Conservation (phyloP, 2,797 vertebrate species). For the Anas bernieri region DNA sequence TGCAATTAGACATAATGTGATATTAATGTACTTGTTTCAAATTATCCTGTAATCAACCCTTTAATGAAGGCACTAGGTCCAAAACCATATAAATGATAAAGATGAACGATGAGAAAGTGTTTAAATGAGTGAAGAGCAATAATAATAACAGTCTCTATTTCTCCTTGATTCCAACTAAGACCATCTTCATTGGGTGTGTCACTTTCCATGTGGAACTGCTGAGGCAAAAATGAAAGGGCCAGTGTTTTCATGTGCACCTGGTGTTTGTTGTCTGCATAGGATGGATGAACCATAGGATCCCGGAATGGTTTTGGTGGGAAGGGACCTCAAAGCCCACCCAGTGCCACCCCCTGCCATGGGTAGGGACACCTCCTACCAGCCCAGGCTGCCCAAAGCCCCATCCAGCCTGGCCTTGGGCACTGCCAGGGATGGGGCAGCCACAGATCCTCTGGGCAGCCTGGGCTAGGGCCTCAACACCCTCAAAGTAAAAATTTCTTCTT, state of each 20-base stretch:
- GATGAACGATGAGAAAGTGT: neutral
- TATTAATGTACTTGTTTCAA: conserved; percentile 50
- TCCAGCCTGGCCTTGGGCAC: no score
- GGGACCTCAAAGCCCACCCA: no score
- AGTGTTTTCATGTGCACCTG: neutral
- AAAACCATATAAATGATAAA: neutral
- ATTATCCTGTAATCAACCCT: conserved; percentile 41
- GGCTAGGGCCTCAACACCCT: no score
- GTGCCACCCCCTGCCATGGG: no score
- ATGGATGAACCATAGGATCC: no score
- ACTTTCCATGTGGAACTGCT: neutral
- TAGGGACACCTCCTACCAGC: no score
- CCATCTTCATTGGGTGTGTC: neutral
- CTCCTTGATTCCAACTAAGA: neutral
- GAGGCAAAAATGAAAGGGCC: neutral
- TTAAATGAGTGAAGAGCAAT: neutral
- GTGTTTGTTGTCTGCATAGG: neutral
- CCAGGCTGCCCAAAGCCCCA: no score
- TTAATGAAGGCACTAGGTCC: conserved; percentile 5
- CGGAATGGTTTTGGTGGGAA: no score
- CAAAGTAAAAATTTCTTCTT: no score
- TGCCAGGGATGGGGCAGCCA: no score
- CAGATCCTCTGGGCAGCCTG: no score
- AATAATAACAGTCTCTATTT: neutral
- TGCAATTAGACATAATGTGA: conserved; percentile 48